Evolutionary conservation across 2,113 vertebrate genomes (phyloP).

Genomic region (Ia io): DNA sequence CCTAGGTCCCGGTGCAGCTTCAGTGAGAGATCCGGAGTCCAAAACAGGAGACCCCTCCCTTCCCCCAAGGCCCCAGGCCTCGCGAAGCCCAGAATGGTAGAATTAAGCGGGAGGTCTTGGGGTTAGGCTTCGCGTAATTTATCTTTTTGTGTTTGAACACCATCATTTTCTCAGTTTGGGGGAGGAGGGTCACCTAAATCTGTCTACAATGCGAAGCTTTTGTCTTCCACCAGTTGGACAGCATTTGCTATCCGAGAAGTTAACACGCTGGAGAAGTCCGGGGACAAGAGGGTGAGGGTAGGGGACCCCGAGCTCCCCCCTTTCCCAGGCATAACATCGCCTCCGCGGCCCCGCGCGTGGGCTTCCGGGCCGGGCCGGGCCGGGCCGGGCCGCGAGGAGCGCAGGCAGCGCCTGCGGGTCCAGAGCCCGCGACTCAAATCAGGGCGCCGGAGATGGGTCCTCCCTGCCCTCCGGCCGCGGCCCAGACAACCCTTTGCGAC

Average conservation of each 20-base stretch:
- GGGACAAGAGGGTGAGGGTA: not conserved
- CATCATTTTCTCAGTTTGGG: constrained; percentile 31
- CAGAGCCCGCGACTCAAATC: not conserved
- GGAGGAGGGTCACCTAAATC: not conserved
- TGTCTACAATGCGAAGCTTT: not conserved
- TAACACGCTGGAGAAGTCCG: constrained; percentile 4
- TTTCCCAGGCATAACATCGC: not conserved
- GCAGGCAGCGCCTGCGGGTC: not conserved
- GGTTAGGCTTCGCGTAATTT: not conserved
- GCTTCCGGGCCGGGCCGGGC: not conserved
- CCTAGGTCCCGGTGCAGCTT: not conserved
- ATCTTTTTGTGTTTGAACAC: not conserved
- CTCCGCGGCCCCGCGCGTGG: rapidly evolving
- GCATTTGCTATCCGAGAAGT: constrained; percentile 26
- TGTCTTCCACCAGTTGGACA: not conserved
- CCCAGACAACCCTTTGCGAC: not conserved
- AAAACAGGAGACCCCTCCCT: not conserved
- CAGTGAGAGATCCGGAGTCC: not conserved
- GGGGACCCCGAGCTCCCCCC: not conserved
- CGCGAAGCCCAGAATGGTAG: not conserved
- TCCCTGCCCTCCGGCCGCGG: not conserved
- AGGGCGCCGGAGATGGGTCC: not conserved
- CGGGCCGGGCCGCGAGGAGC: not conserved
- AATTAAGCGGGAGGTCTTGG: not conserved
- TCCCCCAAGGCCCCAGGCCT: not conserved